phyloP scores from a whole-genome alignment of 2,797 vertebrate species.

The Alauda arvensis region DNA sequence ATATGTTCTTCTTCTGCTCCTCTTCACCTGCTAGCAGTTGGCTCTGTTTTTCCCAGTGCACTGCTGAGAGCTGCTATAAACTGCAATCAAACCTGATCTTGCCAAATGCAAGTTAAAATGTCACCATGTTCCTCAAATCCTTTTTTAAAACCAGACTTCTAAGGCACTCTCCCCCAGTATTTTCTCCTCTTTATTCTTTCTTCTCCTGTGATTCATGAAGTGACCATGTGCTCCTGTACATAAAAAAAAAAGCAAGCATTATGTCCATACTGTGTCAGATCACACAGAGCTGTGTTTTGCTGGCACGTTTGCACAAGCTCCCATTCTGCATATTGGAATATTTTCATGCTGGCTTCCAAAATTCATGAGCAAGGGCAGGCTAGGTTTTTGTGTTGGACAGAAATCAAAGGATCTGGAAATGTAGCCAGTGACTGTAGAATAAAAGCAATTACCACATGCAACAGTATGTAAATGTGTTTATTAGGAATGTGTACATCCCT shows the following conservation, averaged over 20 bases:
- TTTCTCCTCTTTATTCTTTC: constrained; percentile 12
- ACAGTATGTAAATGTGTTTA: constrained; percentile 46
- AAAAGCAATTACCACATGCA: constrained; percentile 35
- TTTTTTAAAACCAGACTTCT: not conserved
- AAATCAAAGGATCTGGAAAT: constrained; percentile 54
- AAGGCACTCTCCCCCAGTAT: not conserved
- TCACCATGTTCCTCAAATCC: not conserved
- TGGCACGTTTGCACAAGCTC: constrained; percentile 18
- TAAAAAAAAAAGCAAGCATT: not conserved
- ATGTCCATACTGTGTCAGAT: not conserved
- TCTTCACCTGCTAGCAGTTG: constrained; percentile 9
- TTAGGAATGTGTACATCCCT: constrained; percentile 18
- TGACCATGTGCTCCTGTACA: not conserved
- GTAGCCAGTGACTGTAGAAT: constrained; percentile 27
- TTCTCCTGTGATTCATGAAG: constrained; percentile 14
- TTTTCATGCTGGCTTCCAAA: constrained; percentile 47
- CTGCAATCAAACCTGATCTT: constrained; percentile 3
- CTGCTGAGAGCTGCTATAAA: constrained; percentile 12
- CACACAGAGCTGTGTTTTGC: constrained; percentile 16
- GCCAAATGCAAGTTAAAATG: constrained; percentile 26
- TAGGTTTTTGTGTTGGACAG: constrained; percentile 45
- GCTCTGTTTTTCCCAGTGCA: not conserved
- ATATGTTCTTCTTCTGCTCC: not conserved
- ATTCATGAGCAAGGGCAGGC: constrained; percentile 41
- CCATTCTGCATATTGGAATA: constrained; percentile 18